phyloP scores from a whole-genome alignment of 2,797 vertebrate species.

The Tenualosa ilisha region DNA sequence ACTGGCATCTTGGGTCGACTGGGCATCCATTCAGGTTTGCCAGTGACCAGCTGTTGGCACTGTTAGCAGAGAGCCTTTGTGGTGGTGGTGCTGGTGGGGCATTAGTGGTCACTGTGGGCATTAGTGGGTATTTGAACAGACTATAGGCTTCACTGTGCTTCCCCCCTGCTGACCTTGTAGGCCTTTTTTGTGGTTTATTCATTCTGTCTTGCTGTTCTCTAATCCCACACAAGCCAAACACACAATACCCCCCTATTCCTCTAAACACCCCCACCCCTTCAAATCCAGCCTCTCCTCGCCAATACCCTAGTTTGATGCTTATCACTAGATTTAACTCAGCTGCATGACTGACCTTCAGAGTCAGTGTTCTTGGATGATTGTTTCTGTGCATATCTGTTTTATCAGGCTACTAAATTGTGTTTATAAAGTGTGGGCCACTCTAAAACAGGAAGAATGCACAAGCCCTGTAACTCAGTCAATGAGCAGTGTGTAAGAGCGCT shows the following conservation, averaged over 20 bases:
- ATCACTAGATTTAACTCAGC: not conserved
- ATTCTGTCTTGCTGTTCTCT: conserved; percentile 4
- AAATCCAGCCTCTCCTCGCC: not conserved
- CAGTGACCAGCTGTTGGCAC: not conserved
- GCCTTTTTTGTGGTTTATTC: conserved; percentile 8
- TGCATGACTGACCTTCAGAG: not conserved
- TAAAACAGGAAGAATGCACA: not conserved
- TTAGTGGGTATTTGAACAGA: not conserved
- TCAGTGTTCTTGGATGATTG: not conserved
- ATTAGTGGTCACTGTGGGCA: not conserved
- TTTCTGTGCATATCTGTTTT: not conserved
- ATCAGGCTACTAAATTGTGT: not conserved
- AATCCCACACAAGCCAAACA: conserved; percentile 5
- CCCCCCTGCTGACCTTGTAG: not conserved
- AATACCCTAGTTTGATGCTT: not conserved
- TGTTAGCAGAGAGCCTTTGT: not conserved
- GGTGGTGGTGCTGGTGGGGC: not conserved
- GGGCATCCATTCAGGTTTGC: not conserved
- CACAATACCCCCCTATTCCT: not conserved
- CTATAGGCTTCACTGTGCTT: not conserved
- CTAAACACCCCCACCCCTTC: not conserved
- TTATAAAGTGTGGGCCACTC: not conserved
- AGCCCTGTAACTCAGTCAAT: not conserved
- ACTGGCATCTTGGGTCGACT: not conserved
- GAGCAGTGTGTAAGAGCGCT: not conserved